These are phyloP conservation scores for Megastigmus dorsalis DNA, from an alignment of 2,888 invertebrate genomes.

Conservation along the genomic window DNA sequence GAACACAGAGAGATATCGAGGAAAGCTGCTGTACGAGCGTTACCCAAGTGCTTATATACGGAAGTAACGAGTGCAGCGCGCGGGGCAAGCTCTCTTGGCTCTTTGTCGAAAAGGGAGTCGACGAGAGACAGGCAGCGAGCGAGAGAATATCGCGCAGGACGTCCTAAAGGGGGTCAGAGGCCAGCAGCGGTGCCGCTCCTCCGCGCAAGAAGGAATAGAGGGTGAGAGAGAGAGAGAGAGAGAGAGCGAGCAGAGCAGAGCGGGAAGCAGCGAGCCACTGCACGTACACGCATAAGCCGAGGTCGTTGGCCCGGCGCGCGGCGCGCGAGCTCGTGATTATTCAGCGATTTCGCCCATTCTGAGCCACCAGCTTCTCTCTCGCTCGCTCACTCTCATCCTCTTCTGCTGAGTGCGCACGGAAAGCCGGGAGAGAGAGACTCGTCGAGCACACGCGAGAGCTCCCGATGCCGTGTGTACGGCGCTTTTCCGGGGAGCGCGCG, in stretches of 20 bases:
- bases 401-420: no score
- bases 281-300: no score
- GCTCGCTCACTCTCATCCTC: no score
- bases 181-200: no score
- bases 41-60: constrained; percentile 18
- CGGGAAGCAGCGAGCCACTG: no score
- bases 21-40: constrained; percentile 27
- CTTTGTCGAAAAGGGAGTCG: not conserved
- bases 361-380: no score
- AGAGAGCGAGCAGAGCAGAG: not conserved
- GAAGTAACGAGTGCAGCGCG: no score
- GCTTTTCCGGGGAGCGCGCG: no score
- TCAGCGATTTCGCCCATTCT: constrained; percentile 39
- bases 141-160: constrained; percentile 42
- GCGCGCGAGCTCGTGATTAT: constrained; percentile 35
- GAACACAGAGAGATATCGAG: not conserved
- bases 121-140: constrained; percentile 36
- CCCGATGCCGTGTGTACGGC: not conserved
- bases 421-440: no score
- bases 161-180: constrained; percentile 44
- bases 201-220: no score
- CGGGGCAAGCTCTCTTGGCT: not conserved
- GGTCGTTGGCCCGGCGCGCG: constrained; percentile 44
- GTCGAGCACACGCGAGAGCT: not conserved
- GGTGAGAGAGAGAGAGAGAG: not conserved